These are phyloP conservation scores for Sphaeridia pumilis DNA, from an alignment of 2,888 invertebrate genomes.

Conservation along the genomic window DNA sequence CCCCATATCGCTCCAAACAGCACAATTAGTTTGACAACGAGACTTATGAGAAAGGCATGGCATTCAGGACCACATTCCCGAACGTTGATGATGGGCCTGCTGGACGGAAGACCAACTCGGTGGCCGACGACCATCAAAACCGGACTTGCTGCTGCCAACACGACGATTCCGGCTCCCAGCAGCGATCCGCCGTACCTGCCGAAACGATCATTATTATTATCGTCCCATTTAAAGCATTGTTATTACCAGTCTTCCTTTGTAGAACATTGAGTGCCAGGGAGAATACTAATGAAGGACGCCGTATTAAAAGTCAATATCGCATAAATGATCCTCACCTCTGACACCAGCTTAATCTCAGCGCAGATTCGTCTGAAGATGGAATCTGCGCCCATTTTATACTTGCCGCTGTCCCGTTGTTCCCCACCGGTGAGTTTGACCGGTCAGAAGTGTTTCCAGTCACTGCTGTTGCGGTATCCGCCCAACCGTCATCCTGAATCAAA, in stretches of 20 bases:
- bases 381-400: constrained; percentile 33
- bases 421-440: constrained; percentile 63
- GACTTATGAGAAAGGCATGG: constrained; percentile 80
- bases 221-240: no score
- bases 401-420: constrained; percentile 27
- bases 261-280: background rate
- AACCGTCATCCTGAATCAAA: constrained; percentile 94
- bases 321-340: constrained; percentile 19
- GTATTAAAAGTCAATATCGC: background rate
- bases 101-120: constrained; percentile 32
- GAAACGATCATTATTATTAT: no score
- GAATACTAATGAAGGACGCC: background rate
- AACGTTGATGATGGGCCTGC: constrained; percentile 25
- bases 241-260: background rate
- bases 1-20: constrained; percentile 87
- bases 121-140: constrained; percentile 75
- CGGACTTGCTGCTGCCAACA: constrained; percentile 79
- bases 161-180: constrained; percentile 63
- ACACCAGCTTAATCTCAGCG: constrained; percentile 30
- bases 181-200: constrained; percentile 70
- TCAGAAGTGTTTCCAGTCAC: constrained; percentile 94
- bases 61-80: constrained; percentile 85
- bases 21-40: constrained; percentile 81
- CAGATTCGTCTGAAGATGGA: constrained; percentile 23
- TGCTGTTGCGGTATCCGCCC: constrained; percentile 98